Conservation (phyloP, 2,888 invertebrate species). For the Pristionchus entomophagus region DNA sequence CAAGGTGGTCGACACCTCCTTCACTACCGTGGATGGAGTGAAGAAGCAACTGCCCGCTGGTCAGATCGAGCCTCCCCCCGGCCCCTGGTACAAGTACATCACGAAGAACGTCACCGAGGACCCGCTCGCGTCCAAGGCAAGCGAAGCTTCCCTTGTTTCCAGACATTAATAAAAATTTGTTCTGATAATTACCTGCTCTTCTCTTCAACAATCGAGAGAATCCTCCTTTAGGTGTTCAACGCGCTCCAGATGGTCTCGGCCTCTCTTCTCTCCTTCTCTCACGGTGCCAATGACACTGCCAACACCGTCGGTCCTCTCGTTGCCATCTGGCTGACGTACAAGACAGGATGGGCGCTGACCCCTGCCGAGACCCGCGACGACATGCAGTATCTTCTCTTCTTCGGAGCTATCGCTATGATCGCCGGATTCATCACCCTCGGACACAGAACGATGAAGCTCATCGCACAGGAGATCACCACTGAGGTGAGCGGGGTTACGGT, state of each 20-base stretch:
- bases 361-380: conserved; percentile 63
- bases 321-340: conserved; percentile 61
- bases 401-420: conserved; percentile 64
- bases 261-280: conserved; percentile 96
- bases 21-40: not conserved
- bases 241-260: conserved; percentile 96
- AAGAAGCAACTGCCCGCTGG: not conserved
- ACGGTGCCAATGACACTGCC: conserved; percentile 87
- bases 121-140: conserved; percentile 58
- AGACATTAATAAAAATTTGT: not conserved
- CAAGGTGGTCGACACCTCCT: conserved; percentile 27
- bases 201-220: not conserved
- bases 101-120: conserved; percentile 61
- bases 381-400: conserved; percentile 59
- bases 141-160: not conserved
- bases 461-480: conserved; percentile 64
- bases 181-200: no score
- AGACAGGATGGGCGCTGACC: conserved; percentile 64
- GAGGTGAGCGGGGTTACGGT: conserved; percentile 57
- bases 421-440: conserved; percentile 65
- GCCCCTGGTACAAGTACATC: conserved; percentile 63
- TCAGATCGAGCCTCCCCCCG: conserved; percentile 25
- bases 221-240: conserved; percentile 58
- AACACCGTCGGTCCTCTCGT: conserved; percentile 70
- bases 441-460: conserved; percentile 64